Conservation (phyloP, 2,797 vertebrate species). For the Hippoglossus hippoglossus region DNA sequence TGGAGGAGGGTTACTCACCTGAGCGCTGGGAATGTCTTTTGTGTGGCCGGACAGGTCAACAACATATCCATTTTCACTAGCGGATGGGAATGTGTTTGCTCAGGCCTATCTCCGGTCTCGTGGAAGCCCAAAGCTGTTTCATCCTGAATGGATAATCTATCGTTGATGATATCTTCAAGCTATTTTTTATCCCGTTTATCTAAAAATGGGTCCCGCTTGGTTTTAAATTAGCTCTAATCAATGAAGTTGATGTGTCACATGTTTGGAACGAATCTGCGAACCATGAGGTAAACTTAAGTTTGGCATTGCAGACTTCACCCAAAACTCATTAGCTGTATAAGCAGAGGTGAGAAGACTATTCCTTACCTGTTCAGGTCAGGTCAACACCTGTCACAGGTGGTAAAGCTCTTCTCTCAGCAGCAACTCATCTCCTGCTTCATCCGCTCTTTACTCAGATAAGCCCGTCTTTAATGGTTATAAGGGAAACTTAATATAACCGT, state of each 20-base stretch:
- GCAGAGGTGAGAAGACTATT: constrained; percentile 39
- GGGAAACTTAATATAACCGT: constrained; percentile 31
- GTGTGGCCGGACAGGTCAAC: constrained; percentile 77
- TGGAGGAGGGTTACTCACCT: constrained; percentile 82
- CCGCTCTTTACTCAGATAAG: constrained; percentile 47
- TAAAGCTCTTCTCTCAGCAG: constrained; percentile 61
- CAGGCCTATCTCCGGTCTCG: constrained; percentile 70
- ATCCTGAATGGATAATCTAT: constrained; percentile 59
- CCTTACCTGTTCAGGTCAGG: constrained; percentile 52
- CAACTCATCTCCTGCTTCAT: constrained; percentile 59
- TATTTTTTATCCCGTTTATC: constrained; percentile 17
- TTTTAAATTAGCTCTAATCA: constrained; percentile 3
- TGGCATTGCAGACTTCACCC: not conserved
- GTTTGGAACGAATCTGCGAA: not conserved
- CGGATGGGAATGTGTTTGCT: constrained; percentile 78
- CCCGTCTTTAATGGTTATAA: constrained; percentile 27
- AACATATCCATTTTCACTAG: constrained; percentile 84
- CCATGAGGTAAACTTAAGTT: not conserved
- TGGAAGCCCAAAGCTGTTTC: constrained; percentile 51
- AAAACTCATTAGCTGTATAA: constrained; percentile 17
- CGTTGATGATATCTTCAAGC: constrained; percentile 47
- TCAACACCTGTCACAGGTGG: constrained; percentile 61
- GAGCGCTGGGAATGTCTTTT: constrained; percentile 75
- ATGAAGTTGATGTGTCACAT: not conserved
- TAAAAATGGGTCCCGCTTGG: not conserved